phyloP scores from a whole-genome alignment of 2,888 invertebrate species.

The Diplazon laetatorius region DNA sequence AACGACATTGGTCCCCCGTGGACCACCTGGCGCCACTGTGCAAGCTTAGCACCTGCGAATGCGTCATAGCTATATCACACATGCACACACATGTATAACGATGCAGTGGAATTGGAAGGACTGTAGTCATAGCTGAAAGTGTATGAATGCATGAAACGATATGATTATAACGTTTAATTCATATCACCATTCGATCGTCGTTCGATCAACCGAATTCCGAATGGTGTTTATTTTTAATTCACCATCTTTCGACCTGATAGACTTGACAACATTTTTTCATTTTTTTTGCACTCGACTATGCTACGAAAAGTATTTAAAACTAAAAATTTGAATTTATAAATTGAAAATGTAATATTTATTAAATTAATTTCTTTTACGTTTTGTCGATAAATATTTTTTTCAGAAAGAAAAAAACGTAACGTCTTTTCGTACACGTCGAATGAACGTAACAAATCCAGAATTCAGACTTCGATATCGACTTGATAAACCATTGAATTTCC shows the following conservation, averaged over 20 bases:
- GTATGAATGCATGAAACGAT: constrained; percentile 23
- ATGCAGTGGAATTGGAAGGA: constrained; percentile 4
- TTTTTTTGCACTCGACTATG: too few relatives aligned
- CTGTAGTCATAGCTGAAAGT: constrained; percentile 14
- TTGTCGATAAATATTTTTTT: too few relatives aligned
- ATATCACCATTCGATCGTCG: constrained; percentile 49
- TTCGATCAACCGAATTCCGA: constrained; percentile 26
- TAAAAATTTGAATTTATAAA: too few relatives aligned
- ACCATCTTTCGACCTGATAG: too few relatives aligned
- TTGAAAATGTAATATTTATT: too few relatives aligned
- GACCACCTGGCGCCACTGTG: constrained; percentile 32
- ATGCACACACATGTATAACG: constrained; percentile 4
- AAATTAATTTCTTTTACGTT: too few relatives aligned
- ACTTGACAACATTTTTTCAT: too few relatives aligned
- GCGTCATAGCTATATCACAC: constrained; percentile 50
- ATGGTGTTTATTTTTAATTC: background rate
- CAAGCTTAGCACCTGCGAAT: constrained; percentile 39
- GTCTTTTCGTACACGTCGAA: too few relatives aligned
- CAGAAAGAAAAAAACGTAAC: too few relatives aligned
- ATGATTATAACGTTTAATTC: constrained; percentile 33
- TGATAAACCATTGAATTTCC: constrained; percentile 34
- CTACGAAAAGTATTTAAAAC: too few relatives aligned
- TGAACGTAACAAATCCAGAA: constrained; percentile 7
- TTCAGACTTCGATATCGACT: constrained; percentile 23
- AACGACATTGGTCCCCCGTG: constrained; percentile 50